These are phyloP conservation scores for Lanistes nyassanus DNA, from an alignment of 1,140 invertebrate genomes.

Conservation along the genomic window DNA sequence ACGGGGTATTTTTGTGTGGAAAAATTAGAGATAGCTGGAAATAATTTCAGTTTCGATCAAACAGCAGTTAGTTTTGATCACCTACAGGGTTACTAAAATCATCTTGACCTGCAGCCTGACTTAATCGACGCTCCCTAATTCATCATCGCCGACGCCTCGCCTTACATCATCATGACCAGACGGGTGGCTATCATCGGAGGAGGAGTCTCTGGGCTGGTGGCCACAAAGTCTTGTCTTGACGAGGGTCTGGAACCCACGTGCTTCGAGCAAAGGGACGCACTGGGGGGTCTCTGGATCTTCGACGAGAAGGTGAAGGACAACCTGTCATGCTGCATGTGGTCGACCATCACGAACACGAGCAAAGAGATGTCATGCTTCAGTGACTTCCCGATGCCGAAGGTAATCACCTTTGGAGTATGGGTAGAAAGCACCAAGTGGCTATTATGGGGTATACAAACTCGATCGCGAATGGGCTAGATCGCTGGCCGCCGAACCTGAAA, in stretches of 20 bases:
- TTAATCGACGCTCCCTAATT: no score
- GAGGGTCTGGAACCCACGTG: slow-evolving; percentile 60
- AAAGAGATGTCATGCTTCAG: slow-evolving; percentile 70
- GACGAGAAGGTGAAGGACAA: slow-evolving; percentile 15
- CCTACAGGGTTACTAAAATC: no score
- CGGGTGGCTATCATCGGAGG: slow-evolving; percentile 62
- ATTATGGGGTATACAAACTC: no score
- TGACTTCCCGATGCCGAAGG: slow-evolving; percentile 68
- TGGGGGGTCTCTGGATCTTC: slow-evolving; percentile 57
- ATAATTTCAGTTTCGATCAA: no score
- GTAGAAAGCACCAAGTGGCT: no score
- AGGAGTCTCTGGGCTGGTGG: slow-evolving; percentile 66
- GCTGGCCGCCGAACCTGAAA: neutral
- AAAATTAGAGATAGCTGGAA: no score
- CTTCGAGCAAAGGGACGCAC: slow-evolving; percentile 59
- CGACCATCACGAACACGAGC: slow-evolving; percentile 68
- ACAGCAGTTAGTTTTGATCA: no score
- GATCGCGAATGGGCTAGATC: neutral
- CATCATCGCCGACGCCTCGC: no score
- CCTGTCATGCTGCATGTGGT: slow-evolving; percentile 46
- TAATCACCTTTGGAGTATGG: neutral
- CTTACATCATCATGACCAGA: slow-evolving; percentile 27
- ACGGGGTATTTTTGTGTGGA: no score
- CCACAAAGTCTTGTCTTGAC: slow-evolving; percentile 67
- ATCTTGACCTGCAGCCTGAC: no score